Base-by-base conservation (phyloP, 2,797 vertebrate genomes). In the Nyctibius grandis region DNA sequence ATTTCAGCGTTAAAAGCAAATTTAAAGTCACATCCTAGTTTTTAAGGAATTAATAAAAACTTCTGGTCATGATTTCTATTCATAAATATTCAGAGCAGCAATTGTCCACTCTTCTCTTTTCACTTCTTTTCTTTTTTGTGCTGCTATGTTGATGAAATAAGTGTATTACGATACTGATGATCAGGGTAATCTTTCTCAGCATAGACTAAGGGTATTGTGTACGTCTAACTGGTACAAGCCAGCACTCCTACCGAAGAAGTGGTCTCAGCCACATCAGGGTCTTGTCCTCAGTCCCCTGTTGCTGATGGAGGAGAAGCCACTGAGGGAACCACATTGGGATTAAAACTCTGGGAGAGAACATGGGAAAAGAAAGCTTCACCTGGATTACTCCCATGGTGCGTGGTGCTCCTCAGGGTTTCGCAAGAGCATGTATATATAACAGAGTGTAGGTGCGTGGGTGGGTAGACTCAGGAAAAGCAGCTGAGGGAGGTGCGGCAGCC, bases 251-350 rank as follows among this genome's bases (percentile, higher is more conserved):
- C 9, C 15, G 33, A 65, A 80, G 67, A 21, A 65, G 9, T 29
- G 36, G 11, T 22, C 25, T 70, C 36, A 56, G 42, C 48, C n/a
- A 33, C 54, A 28, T 8, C 0, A 54, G 22, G 3, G 11, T 9
- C 44, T 82, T 87, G 29, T 38, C 31, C 26, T 84, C 42, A 9
- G 1, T 56, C 12, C 28, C 21, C 33, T 48, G 17, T 25, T 51
- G 34, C 42, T 0, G 0, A 9, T 0, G 5, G 28, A 45, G 14
- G 28, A 83, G 53, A 64, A 79, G 16, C 34, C 11, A 7, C 47
- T 8, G 72, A 51, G 18, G 36, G 10, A 67, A 40, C 18, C 11
- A 28, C 0, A 0, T 20, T 36, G 36, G 18, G 11, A 26, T 40
- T 67, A 74, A 70, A 73, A 45, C 13, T 36, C 21, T 83, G 36